Base-by-base conservation (phyloP, 1,140 invertebrate species). In the Drosophila virilis region DNA sequence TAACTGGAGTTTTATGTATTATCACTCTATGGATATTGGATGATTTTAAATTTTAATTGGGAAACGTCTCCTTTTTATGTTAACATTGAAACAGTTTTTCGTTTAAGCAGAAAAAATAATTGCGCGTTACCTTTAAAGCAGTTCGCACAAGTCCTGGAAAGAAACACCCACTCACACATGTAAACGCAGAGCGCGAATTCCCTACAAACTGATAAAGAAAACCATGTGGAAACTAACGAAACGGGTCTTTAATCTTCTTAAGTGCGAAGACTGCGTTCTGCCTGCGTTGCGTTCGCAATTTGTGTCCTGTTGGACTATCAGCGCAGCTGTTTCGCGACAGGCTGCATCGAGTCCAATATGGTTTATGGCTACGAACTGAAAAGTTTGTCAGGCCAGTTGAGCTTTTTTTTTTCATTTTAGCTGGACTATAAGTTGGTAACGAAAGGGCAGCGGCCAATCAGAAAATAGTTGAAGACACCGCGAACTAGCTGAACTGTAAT, bases 181-280 rank as follows among this genome's bases (percentile, higher is more conserved):
- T 52, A 77, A 52, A 58, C 43, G 58, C 48, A 68, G 54, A 59
- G 65, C 80, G 72, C 77, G 66, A 76, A 62, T 61, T 57, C 35
- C 50, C 32, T 35, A 60, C 55, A 28, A 71, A 83, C 64, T 46
- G 66, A 40, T 77, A 79, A 84, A 58, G 52, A 51, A 42, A 65
- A 37, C 43, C 35, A 38, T 64, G 58, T 55, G 66, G 33, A 38
- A 69, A 65, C 62, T 78, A 76, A 84, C 77, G 69, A 74, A 77
- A 57, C 48, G 71, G 71, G 81, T 70, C 77, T 67, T 84, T 84
- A 84, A 84, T 84, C 81, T 84, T 84, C 81, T 84, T 84, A 84
- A 84, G 81, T 85, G 81, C 67, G 46, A 38, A 37, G 38, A 7
- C 45, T 10, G 38, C 46, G 12, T 33, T 50, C 22, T 50, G 35